Percentiles rank a stretch among this genome's conserved stretches.
Evolutionary conservation across 1,140 invertebrate genomes (phyloP).

Genomic region (Drosophila lacertosa): DNA sequence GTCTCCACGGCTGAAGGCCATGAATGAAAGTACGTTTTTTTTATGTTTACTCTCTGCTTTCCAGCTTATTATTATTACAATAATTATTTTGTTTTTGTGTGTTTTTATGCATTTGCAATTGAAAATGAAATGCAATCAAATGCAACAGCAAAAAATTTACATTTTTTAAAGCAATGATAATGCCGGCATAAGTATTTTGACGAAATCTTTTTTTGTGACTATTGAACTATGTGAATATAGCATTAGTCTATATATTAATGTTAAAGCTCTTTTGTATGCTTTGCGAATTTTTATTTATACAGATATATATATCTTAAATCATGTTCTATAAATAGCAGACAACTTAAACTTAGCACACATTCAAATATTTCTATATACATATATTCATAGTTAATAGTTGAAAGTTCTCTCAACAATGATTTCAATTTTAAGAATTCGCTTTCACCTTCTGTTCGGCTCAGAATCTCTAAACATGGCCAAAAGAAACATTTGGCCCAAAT

Average conservation of each 20-base stretch:
- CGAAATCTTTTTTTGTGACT: no score
- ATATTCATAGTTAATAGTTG: not conserved
- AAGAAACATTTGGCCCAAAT: conserved; percentile 21
- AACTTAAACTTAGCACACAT: no score
- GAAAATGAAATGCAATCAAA: conserved; percentile 49
- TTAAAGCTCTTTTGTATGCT: no score
- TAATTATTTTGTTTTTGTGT: conserved; percentile 33
- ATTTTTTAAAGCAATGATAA: conserved; percentile 12
- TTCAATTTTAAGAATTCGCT: conserved; percentile 31
- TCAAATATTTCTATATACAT: not conserved
- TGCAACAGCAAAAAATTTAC: conserved; percentile 43
- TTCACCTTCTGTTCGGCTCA: conserved; percentile 35
- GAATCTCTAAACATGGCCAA: conserved; percentile 20
- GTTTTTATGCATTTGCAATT: conserved; percentile 24
- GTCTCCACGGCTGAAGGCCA: conserved; percentile 42
- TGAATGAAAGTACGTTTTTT: conserved; percentile 69
- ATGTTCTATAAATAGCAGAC: no score
- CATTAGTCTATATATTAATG: no score
- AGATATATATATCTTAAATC: no score
- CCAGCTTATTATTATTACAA: conserved; percentile 14
- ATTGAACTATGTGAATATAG: no score
- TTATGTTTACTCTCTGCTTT: conserved; percentile 24
- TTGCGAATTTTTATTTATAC: no score
- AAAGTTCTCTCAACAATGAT: conserved; percentile 21
- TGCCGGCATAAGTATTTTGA: no score